Conservation (phyloP, 2,888 invertebrate genomes). For the Sminthurinus aureus region DNA sequence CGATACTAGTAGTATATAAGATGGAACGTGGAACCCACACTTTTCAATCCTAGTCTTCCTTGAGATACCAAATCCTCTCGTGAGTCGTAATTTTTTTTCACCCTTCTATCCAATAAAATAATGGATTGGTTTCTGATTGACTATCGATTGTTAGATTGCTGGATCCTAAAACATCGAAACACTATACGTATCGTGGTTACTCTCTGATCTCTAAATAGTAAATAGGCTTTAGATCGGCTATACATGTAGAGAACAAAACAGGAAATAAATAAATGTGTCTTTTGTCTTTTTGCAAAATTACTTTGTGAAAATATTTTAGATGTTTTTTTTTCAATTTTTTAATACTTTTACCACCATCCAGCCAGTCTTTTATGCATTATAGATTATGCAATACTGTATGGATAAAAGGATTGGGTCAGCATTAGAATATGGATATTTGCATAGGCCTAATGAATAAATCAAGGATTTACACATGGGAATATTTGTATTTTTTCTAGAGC, state of each 20-base stretch:
- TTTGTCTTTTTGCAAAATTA: constrained; percentile 34
- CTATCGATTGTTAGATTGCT: constrained; percentile 17
- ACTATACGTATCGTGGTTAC: too few relatives aligned
- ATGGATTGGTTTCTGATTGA: constrained; percentile 42
- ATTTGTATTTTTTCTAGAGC: too few relatives aligned
- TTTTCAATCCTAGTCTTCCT: constrained; percentile 1
- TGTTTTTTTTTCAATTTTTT: background rate
- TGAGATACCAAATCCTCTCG: constrained; percentile 27
- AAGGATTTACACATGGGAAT: too few relatives aligned
- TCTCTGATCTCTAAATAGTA: too few relatives aligned
- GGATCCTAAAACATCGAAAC: too few relatives aligned
- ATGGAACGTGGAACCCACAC: too few relatives aligned
- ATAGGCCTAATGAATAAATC: too few relatives aligned
- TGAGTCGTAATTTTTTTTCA: constrained; percentile 43
- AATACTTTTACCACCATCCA: too few relatives aligned
- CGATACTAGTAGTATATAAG: background rate
- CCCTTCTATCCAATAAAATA: constrained; percentile 42
- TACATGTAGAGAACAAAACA: background rate
- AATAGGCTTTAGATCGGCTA: background rate
- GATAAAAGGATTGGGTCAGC: too few relatives aligned
- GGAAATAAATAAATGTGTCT: constrained; percentile 28
- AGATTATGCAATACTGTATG: too few relatives aligned
- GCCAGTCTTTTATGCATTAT: too few relatives aligned
- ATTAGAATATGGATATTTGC: too few relatives aligned
- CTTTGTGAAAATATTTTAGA: background rate